A percentile compares a stretch with the other conserved stretches of the same genome.
Evolutionary conservation across 23 tunicate species (phyloP).

Genomic region (Ascidia mentula): DNA sequence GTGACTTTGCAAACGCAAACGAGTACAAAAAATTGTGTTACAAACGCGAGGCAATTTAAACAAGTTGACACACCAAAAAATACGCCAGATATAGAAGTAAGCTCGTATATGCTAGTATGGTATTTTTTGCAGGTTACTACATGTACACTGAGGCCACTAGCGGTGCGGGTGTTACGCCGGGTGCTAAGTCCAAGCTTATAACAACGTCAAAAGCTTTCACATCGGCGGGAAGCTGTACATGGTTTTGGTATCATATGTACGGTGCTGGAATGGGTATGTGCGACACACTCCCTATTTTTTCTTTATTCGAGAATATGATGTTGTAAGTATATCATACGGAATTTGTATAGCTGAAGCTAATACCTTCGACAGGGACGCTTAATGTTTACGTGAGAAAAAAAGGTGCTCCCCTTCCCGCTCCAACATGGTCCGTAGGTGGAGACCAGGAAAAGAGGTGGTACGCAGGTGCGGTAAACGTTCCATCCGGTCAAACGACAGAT

Average conservation of each 20-base stretch:
- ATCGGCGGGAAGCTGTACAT: conserved; percentile 25
- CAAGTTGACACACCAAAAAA: too few species aligned
- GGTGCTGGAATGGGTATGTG: conserved; percentile 51
- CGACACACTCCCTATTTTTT: not conserved
- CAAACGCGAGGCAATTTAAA: too few species aligned
- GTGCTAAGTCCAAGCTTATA: conserved; percentile 22
- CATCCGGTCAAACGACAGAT: not conserved
- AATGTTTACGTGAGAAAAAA: conserved; percentile 38
- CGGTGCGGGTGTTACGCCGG: conserved; percentile 12
- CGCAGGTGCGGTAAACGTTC: conserved; percentile 24
- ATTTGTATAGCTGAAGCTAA: too few species aligned
- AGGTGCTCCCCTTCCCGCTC: conserved; percentile 14
- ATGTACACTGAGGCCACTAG: conserved; percentile 51
- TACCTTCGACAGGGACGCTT: conserved; percentile 26
- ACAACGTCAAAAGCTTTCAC: conserved; percentile 13
- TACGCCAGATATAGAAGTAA: too few species aligned
- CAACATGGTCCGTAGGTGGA: conserved; percentile 29
- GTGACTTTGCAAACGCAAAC: too few species aligned
- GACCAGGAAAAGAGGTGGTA: conserved; percentile 56
- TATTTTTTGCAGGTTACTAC: conserved; percentile 28
- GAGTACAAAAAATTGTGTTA: too few species aligned
- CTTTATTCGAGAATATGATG: not conserved
- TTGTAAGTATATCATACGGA: too few species aligned
- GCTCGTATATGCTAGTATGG: too few species aligned
- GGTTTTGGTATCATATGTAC: conserved; percentile 63